Base-by-base conservation (phyloP, 2,888 invertebrate species). In the Apamea crenata region DNA sequence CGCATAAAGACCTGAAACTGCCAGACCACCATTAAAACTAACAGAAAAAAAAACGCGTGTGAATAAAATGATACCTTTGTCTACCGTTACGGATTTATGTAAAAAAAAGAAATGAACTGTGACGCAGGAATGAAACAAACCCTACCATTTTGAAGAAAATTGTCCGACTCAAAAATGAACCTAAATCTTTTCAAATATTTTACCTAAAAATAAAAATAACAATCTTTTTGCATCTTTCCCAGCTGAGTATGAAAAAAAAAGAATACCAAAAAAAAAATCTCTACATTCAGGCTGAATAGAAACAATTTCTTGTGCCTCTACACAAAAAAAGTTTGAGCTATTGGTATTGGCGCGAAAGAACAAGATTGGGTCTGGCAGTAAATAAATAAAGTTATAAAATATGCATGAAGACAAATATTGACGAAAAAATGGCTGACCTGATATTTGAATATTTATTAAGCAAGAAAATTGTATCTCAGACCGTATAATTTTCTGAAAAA, bases 341-440 rank as follows among this genome's bases (percentile, higher is more conserved):
- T 80, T 47, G 65, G 25, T 29, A 80, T 80, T 47, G 65, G n/a
- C n/a, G 70, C 21, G 32, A 36, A 16, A 3, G 0, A n/a, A 44
- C 32, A 2, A 53, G n/a, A 72, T 71, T 65, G 53, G 80, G 63
- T 65, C 25, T 8, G 72, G 4, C 56, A 29, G 72, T 50, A 29
- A 72, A 71, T 18, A 79, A 36, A 56, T 47, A 56, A 80, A 47
- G 18, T 72, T 36, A 56, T 80, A 66, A 73, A 80, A 66, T 73
- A 80, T 80, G 73, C 29, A 80, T 66, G 80, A 65, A 59, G n/a
- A 59, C 56, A 59, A 59, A 59, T 59, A n/a, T 59, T n/a, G n/a
- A n/a, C 12, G n/a, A n/a, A 59, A 59, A 59, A n/a, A n/a, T 59
- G n/a, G 56, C 14, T 59, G 56, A n/a, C 56, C 12, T n/a, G 56